phyloP scores from a whole-genome alignment of 92 coral and sea anemone species.

The Blastomussa wellsi region DNA sequence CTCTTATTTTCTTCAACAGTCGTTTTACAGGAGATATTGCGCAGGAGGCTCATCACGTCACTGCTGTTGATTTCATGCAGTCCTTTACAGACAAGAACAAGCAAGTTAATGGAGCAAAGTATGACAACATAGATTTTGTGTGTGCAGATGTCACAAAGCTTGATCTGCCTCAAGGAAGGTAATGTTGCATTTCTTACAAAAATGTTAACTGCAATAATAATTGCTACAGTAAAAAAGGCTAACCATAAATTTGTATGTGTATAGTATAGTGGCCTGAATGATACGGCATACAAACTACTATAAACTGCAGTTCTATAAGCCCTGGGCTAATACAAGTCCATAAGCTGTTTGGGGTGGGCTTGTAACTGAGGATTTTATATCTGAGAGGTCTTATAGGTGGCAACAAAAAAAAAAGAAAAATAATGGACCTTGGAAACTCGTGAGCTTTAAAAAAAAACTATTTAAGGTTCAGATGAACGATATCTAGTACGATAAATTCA shows the following conservation, averaged over 20 bases:
- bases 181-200: not conserved
- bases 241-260: not conserved
- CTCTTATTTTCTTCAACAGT: constrained; percentile 26
- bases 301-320: too few species aligned
- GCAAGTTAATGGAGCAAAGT: constrained; percentile 64
- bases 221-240: not conserved
- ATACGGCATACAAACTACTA: not conserved
- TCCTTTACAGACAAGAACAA: constrained; percentile 69
- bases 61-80: constrained; percentile 86
- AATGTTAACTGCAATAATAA: not conserved
- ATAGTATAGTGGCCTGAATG: not conserved
- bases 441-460: too few species aligned
- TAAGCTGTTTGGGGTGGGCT: too few species aligned
- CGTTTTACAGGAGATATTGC: constrained; percentile 80
- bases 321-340: too few species aligned
- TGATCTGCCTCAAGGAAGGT: constrained; percentile 60
- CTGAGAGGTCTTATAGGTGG: too few species aligned
- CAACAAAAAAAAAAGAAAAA: too few species aligned
- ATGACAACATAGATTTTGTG: constrained; percentile 63
- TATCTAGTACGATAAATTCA: too few species aligned
- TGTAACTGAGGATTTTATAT: too few species aligned
- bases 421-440: too few species aligned
- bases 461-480: too few species aligned
- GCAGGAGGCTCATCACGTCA: constrained; percentile 61
- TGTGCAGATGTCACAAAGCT: constrained; percentile 82